Conservation (phyloP, 2,797 vertebrate genomes). For the Gymnocypris eckloni region DNA sequence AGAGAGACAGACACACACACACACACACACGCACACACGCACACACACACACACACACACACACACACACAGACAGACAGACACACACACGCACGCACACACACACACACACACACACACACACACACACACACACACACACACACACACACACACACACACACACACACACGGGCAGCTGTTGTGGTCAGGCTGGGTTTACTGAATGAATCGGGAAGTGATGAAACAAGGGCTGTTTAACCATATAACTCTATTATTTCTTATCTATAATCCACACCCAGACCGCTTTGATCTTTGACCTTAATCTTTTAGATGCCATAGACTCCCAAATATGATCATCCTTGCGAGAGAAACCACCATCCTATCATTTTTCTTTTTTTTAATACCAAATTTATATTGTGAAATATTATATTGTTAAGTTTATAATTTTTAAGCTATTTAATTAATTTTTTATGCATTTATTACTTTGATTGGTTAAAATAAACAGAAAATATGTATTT, state of each 20-base stretch:
- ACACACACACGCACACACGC: no score
- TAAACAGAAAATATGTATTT: no score
- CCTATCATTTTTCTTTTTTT: background rate
- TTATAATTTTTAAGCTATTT: background rate
- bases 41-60: no score
- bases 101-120: background rate
- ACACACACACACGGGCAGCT: background rate
- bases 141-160: no score
- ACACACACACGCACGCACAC: background rate
- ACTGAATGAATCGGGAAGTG: background rate
- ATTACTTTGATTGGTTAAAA: background rate
- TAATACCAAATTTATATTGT: background rate
- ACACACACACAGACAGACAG: background rate
- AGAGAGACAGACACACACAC: no score
- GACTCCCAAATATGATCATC: background rate
- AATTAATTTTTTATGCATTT: background rate
- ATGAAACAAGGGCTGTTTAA: background rate
- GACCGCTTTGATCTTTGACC: background rate
- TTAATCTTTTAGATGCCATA: background rate
- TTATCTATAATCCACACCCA: slow-evolving; percentile 21
- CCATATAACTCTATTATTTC: background rate
- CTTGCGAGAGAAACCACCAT: background rate
- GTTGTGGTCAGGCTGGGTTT: slow-evolving; percentile 2
- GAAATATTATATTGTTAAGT: background rate
- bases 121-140: background rate